Evolutionary conservation across 1,140 invertebrate species (phyloP).

Genomic region (Solenopsis invicta): DNA sequence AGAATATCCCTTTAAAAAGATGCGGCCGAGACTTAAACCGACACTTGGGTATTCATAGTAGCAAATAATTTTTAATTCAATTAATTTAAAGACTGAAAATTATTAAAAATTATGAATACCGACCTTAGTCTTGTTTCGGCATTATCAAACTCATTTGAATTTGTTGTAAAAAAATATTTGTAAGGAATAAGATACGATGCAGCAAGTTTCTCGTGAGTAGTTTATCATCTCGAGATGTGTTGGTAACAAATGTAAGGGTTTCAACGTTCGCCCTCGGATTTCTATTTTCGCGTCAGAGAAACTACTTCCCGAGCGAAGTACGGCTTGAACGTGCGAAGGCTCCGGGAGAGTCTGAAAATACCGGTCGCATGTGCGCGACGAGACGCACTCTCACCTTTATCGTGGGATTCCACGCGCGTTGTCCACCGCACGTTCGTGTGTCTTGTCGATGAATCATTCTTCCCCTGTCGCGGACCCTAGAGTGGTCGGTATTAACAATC

Average conservation of each 20-base stretch:
- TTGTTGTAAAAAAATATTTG: not conserved
- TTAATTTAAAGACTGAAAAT: too few relatives aligned
- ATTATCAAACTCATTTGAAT: not conserved
- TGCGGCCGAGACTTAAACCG: not conserved
- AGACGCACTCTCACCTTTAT: slow-evolving; percentile 14
- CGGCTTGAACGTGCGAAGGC: not conserved
- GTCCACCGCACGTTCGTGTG: not conserved
- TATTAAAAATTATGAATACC: too few relatives aligned
- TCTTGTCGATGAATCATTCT: slow-evolving; percentile 10
- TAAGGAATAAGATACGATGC: too few relatives aligned
- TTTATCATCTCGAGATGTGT: not conserved
- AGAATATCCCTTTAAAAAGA: too few relatives aligned
- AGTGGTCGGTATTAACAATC: slow-evolving; percentile 26
- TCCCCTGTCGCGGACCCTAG: not conserved
- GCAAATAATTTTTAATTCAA: too few relatives aligned
- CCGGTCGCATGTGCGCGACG: not conserved
- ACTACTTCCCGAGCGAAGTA: not conserved
- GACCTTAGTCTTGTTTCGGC: not conserved
- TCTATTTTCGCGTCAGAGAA: slow-evolving; percentile 4
- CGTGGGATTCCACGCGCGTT: slow-evolving; percentile 8
- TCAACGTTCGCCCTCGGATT: not conserved
- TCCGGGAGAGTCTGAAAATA: not conserved
- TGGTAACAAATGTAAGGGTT: not conserved
- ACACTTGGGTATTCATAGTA: not conserved
- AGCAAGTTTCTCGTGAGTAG: not conserved